Base-by-base conservation (phyloP, 1,140 invertebrate genomes). In the Acarapis woodi region DNA sequence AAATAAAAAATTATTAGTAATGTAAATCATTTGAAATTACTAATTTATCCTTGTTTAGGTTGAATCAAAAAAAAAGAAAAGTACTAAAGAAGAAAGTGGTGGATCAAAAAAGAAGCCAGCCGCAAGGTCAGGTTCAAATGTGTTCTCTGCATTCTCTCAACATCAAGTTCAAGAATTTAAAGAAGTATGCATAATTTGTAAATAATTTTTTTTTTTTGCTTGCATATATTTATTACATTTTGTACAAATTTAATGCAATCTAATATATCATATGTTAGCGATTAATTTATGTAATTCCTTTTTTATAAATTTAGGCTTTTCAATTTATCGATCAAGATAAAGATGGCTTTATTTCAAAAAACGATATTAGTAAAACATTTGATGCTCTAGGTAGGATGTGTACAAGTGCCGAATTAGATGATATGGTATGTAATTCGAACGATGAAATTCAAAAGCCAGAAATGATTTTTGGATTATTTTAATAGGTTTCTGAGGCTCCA, bases 251-350 rank as follows among this genome's bases (percentile, higher is more conserved):
- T 16, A 2, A 12, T 3, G 4, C 10, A 28, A 10, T 28, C 26
- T 12, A 12, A 14, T 12, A 28, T 4, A 2, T 12, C 4, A 28
- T 34, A 34, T 9, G 9, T 34, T 20, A 15, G 14, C 3, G 10
- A 21, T 20, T 20, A 3, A 20, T 34, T 3, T 2, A 6, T 34
- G 19, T 12, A 34, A 3, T 15, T 20, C 16, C 9, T 34, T 34
- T 5, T 12, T 19, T 32, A 8, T 4, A 31, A 38, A 12, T 12
- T 21, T 19, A 80, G 77, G 80, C 79, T 52, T 94, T 96, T 72
- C 71, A 77, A 58, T 71, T 96, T 53, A 96, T 96, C 72, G 88
- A 96, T 64, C 72, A 77, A 60, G 80, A 96, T 64, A 87, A 93
- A 62, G 88, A 96, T 59, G 83, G 85, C 50, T 74, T 94, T 61